phyloP scores from a whole-genome alignment of 2,888 invertebrate genomes.

The Barypeithes pellucidus region DNA sequence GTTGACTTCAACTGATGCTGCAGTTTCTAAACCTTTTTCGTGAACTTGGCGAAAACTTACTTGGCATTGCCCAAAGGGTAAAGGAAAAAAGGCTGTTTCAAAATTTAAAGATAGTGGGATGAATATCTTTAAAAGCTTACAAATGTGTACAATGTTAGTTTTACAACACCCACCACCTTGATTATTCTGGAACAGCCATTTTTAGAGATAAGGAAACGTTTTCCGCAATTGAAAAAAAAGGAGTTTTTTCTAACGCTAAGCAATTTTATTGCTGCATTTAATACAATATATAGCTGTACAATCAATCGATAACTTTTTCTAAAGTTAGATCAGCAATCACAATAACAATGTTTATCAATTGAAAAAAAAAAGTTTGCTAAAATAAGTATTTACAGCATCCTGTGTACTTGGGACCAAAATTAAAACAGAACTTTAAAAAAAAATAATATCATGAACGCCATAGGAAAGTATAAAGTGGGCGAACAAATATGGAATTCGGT shows the following conservation, averaged over 20 bases:
- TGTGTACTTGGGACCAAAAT: neutral
- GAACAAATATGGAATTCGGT: too few species aligned
- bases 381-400: constrained; percentile 36
- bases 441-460: too few species aligned
- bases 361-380: constrained; percentile 24
- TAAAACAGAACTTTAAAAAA: neutral
- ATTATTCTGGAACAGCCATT: constrained; percentile 70
- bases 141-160: constrained; percentile 55
- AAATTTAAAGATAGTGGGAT: constrained; percentile 63
- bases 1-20: too few species aligned
- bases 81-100: constrained; percentile 66
- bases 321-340: constrained; percentile 61
- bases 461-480: too few species aligned
- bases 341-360: constrained; percentile 58
- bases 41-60: neutral
- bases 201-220: constrained; percentile 64
- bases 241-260: constrained; percentile 65
- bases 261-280: constrained; percentile 70
- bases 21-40: too few species aligned
- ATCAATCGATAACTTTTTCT: constrained; percentile 57
- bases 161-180: constrained; percentile 64
- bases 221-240: constrained; percentile 56
- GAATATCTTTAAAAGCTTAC: constrained; percentile 32
- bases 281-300: constrained; percentile 65
- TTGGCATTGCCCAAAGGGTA: constrained; percentile 10